A percentile compares a stretch with the other conserved stretches of the same genome.
phyloP scores from a whole-genome alignment of 1,140 invertebrate species.

The Drosophila neocordata region DNA sequence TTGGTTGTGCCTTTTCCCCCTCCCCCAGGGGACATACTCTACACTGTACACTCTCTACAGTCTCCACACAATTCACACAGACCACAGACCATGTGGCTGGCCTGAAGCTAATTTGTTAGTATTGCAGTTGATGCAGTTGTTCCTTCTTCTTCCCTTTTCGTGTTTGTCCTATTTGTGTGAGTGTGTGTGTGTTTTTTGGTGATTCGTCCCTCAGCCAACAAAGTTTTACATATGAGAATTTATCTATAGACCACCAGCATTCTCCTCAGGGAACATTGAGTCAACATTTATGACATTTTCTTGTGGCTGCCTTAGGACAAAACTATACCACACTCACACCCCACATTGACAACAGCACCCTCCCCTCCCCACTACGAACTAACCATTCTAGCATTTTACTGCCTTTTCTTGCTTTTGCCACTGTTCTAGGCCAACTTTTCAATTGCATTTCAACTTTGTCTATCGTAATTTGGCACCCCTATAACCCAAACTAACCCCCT shows the following conservation, averaged over 20 bases:
- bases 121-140: constrained; percentile 38
- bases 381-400: no score
- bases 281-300: constrained; percentile 65
- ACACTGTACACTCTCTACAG: background rate
- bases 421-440: constrained; percentile 57
- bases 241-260: constrained; percentile 30
- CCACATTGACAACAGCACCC: background rate
- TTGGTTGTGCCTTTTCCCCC: background rate
- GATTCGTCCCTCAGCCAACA: no score
- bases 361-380: no score
- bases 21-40: background rate
- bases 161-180: no score
- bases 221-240: constrained; percentile 69
- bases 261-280: constrained; percentile 22
- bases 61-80: background rate
- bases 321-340: background rate
- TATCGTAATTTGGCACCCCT: constrained; percentile 43
- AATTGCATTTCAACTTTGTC: constrained; percentile 74
- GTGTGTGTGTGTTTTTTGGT: no score
- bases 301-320: constrained; percentile 34
- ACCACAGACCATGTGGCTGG: constrained; percentile 15
- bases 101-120: constrained; percentile 52
- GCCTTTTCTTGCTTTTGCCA: constrained; percentile 7
- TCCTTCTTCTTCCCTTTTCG: constrained; percentile 40
- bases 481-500: no score